phyloP scores from a whole-genome alignment of 1,140 invertebrate species.

The Neodiprion fabricii region DNA sequence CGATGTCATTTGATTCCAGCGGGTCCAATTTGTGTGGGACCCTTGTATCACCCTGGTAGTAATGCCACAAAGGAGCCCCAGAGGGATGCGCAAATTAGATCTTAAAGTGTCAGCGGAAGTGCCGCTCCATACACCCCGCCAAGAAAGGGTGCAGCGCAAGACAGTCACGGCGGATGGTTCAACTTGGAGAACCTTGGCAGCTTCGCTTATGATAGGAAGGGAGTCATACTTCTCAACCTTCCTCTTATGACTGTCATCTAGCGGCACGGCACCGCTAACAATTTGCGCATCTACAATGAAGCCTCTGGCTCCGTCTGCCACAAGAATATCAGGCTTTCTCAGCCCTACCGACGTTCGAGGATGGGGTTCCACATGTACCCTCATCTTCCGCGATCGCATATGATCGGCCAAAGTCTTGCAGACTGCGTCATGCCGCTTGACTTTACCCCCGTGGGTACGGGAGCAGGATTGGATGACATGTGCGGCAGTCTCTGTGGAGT shows the following conservation, averaged over 20 bases:
- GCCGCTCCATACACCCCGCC: slow-evolving; percentile 32
- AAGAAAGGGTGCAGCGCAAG: slow-evolving; percentile 22
- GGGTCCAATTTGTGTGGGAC: slow-evolving; percentile 28
- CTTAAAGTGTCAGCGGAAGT: slow-evolving; percentile 7
- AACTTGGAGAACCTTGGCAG: not conserved
- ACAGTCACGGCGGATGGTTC: slow-evolving; percentile 12
- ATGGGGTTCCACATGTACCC: slow-evolving; percentile 26
- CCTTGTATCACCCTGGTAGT: slow-evolving; percentile 32
- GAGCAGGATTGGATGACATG: slow-evolving; percentile 51
- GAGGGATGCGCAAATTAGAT: slow-evolving; percentile 13
- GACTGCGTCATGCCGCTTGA: slow-evolving; percentile 44
- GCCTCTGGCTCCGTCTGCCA: not conserved
- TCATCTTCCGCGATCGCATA: slow-evolving; percentile 18
- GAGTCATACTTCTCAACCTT: slow-evolving; percentile 20
- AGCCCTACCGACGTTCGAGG: slow-evolving; percentile 16
- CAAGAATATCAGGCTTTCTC: slow-evolving; percentile 35
- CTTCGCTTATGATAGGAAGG: not conserved
- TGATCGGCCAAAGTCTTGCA: slow-evolving; percentile 13
- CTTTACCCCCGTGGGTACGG: slow-evolving; percentile 45
- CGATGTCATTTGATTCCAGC: slow-evolving; percentile 34
- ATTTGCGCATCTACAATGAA: slow-evolving; percentile 33
- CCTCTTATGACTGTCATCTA: slow-evolving; percentile 23
- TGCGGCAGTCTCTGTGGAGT: slow-evolving; percentile 42
- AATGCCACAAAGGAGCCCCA: slow-evolving; percentile 14
- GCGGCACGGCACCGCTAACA: slow-evolving; percentile 20